phyloP scores from a whole-genome alignment of 1,140 invertebrate species.

The Aphidius ervi region DNA sequence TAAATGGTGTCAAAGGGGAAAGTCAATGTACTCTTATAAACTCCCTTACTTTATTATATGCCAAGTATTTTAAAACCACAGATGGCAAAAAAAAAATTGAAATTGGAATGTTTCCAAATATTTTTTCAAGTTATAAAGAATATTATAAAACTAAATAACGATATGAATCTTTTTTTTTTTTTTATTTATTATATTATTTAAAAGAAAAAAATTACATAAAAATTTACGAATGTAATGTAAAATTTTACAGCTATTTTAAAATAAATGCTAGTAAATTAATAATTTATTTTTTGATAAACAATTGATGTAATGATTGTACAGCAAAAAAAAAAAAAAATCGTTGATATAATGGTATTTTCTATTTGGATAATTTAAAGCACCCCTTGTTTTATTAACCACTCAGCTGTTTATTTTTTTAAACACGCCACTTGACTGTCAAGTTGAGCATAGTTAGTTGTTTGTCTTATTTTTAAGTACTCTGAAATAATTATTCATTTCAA shows the following conservation, averaged over 20 bases:
- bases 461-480: constrained; percentile 45
- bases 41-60: neutral
- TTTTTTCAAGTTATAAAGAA: too few species aligned
- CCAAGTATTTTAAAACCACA: constrained; percentile 22
- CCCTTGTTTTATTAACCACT: constrained; percentile 17
- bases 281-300: too few species aligned
- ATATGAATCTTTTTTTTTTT: too few species aligned
- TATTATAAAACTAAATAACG: too few species aligned
- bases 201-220: too few species aligned
- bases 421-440: constrained; percentile 45
- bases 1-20: constrained; percentile 50
- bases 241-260: too few species aligned
- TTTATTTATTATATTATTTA: too few species aligned
- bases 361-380: too few species aligned
- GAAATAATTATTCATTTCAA: constrained; percentile 49
- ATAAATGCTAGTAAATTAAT: too few species aligned
- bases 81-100: constrained; percentile 4
- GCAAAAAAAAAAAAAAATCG: neutral
- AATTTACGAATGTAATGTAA: too few species aligned
- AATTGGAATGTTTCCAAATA: constrained; percentile 3
- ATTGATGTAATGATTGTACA: neutral
- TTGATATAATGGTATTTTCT: too few species aligned
- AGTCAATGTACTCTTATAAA: constrained; percentile 28
- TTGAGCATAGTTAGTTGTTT: constrained; percentile 44
- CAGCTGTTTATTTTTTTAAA: constrained; percentile 38